Percentiles rank a stretch among this genome's conserved stretches.
These are phyloP conservation scores for Ficedula albicollis DNA, from an alignment of 2,797 vertebrate species.

Conservation along the genomic window DNA sequence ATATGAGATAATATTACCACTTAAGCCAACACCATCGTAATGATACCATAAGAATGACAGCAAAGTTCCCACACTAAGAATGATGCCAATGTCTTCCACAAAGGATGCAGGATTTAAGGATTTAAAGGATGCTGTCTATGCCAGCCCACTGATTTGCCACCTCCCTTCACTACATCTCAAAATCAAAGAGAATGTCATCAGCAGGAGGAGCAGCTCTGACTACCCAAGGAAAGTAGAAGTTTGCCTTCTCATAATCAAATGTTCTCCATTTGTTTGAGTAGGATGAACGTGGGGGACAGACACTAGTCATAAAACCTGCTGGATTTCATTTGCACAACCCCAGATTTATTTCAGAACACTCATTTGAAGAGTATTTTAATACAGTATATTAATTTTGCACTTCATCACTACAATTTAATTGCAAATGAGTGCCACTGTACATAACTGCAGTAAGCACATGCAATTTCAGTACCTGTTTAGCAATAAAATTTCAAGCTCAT, in stretches of 20 bases:
- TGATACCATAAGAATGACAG: not conserved
- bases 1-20: not conserved
- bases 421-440: not conserved
- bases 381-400: not conserved
- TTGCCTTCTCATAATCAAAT: not conserved
- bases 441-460: not conserved
- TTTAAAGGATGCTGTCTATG: not conserved
- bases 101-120: not conserved
- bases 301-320: not conserved
- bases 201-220: not conserved
- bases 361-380: not conserved
- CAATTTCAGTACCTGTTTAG: not conserved
- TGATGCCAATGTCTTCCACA: not conserved
- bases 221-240: not conserved
- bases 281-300: not conserved
- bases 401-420: not conserved
- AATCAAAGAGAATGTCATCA: not conserved
- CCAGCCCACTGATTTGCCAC: not conserved
- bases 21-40: not conserved
- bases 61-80: not conserved
- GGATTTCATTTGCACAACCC: not conserved
- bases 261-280: not conserved
- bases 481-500: not conserved
- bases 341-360: not conserved
- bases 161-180: not conserved